These are phyloP conservation scores for Tachuris rubrigastra DNA, from an alignment of 2,113 vertebrate genomes.

Conservation along the genomic window DNA sequence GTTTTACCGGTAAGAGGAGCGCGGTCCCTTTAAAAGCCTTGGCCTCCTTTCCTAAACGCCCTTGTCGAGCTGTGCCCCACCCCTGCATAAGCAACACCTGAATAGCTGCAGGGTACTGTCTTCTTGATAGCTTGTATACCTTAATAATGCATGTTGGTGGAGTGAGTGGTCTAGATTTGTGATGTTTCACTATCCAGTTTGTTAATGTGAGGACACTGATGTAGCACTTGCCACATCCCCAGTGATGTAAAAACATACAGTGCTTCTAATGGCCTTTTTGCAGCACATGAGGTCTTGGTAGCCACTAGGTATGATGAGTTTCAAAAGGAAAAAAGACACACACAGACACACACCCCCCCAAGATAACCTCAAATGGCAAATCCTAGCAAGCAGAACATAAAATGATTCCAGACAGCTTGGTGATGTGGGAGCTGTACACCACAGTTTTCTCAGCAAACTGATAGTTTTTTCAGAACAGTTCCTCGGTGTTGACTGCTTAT, in stretches of 20 bases:
- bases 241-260: not conserved
- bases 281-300: not conserved
- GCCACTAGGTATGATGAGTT: not conserved
- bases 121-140: slow-evolving; percentile 34
- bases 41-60: slow-evolving; percentile 5
- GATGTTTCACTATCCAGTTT: not conserved
- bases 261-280: not conserved
- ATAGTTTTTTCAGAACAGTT: not conserved
- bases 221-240: not conserved
- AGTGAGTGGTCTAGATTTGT: not conserved
- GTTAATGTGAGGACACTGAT: not conserved
- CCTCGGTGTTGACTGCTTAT: not conserved
- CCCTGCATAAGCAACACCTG: slow-evolving; percentile 64
- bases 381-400: not conserved
- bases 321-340: not conserved
- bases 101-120: slow-evolving; percentile 60
- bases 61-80: slow-evolving; percentile 31
- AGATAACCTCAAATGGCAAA: not conserved
- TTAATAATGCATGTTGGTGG: slow-evolving; percentile 19
- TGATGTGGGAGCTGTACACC: not conserved
- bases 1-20: not conserved
- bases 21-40: slow-evolving; percentile 54
- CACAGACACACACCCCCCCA: not conserved
- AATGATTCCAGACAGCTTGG: not conserved
- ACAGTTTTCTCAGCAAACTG: not conserved